Conservation (phyloP, 2,113 vertebrate species). For the Phyllostomus hastatus region DNA sequence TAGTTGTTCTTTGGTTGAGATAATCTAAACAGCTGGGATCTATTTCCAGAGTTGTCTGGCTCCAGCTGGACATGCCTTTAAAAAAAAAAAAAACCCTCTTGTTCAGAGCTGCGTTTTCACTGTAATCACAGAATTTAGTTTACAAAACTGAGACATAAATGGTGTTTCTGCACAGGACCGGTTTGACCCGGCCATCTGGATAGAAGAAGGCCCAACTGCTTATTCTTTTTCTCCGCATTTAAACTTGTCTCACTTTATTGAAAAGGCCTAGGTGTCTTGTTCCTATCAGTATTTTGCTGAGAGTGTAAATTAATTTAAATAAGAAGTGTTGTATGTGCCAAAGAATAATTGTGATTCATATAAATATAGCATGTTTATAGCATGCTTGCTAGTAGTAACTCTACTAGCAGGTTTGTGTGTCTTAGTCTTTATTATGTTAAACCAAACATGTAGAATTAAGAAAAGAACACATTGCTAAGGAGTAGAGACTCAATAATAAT, state of each 20-base stretch:
- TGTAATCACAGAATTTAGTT: constrained; percentile 41
- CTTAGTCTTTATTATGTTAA: constrained; percentile 44
- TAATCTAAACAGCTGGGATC: constrained; percentile 72
- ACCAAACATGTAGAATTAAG: constrained; percentile 32
- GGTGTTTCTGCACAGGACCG: background rate
- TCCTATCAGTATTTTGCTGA: constrained; percentile 9
- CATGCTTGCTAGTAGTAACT: constrained; percentile 16
- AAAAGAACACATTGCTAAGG: constrained; percentile 2
- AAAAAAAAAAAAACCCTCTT: background rate
- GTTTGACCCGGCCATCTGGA: background rate
- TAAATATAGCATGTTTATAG: background rate
- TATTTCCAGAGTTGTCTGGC: constrained; percentile 74
- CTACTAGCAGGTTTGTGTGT: constrained; percentile 33
- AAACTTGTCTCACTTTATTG: background rate
- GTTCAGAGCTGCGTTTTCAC: constrained; percentile 25
- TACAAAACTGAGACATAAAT: background rate
- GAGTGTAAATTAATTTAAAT: constrained; percentile 16
- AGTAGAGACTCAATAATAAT: background rate
- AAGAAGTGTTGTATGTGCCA: background rate
- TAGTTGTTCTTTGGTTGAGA: constrained; percentile 78
- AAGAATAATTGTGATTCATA: constrained; percentile 18
- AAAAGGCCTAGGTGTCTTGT: background rate
- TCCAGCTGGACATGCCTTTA: constrained; percentile 67
- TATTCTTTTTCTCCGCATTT: background rate
- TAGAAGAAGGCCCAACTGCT: constrained; percentile 6